These are phyloP conservation scores for Trematocara macrostoma DNA, from an alignment of 2,113 vertebrate species.

Conservation along the genomic window DNA sequence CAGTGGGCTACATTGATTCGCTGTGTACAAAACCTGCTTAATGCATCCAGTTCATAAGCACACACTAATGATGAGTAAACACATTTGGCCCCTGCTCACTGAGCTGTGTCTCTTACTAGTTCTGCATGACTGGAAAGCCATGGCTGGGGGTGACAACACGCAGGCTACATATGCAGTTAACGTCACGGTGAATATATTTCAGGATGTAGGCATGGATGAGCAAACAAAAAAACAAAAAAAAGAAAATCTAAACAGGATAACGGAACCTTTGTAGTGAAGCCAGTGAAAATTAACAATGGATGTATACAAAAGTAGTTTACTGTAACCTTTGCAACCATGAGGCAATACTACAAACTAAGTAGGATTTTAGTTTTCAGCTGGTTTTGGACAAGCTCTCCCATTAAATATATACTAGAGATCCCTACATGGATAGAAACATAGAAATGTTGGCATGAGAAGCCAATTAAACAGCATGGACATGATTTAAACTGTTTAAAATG, in stretches of 20 bases:
- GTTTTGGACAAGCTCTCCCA: neutral
- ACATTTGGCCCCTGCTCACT: slow-evolving; percentile 30
- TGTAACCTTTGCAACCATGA: neutral
- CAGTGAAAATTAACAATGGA: neutral
- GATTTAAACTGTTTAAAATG: neutral
- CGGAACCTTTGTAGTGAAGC: neutral
- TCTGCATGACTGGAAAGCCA: slow-evolving; percentile 47
- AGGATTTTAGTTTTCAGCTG: neutral
- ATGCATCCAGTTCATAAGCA: neutral
- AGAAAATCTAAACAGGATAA: neutral
- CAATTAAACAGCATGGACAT: accelerated
- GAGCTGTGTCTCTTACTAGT: slow-evolving; percentile 41
- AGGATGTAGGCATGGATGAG: neutral
- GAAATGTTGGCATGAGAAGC: neutral
- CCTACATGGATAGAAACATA: neutral
- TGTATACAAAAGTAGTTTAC: neutral
- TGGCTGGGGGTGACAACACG: slow-evolving; percentile 11
- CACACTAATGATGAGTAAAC: slow-evolving; percentile 55
- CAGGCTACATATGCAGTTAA: neutral
- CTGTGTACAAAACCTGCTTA: slow-evolving; percentile 5
- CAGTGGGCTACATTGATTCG: neutral
- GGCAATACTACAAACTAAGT: neutral
- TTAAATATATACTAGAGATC: neutral
- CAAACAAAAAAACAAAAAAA: neutral
- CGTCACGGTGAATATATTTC: slow-evolving; percentile 17